Evolutionary conservation across 2,113 vertebrate genomes (phyloP).

Genomic region (Bagarius yarrelli): DNA sequence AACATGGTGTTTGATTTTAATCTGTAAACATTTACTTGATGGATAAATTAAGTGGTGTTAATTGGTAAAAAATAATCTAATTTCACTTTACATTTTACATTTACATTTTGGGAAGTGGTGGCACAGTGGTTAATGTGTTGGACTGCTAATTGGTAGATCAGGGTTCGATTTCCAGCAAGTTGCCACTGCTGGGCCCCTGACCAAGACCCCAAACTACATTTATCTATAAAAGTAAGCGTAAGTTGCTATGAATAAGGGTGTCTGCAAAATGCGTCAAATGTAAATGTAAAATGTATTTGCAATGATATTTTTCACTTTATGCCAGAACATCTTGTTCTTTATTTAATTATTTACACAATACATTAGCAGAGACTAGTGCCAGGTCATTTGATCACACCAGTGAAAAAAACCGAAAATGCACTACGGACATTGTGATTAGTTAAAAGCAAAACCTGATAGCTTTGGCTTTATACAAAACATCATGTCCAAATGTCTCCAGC

Average conservation of each 20-base stretch:
- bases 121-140: no score
- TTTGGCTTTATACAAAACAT: not conserved
- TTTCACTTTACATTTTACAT: no score
- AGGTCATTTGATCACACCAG: slow-evolving; percentile 4
- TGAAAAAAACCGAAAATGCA: not conserved
- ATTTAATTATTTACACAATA: slow-evolving; percentile 7
- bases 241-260: no score
- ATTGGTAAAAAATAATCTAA: no score
- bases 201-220: no score
- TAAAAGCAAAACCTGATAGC: not conserved
- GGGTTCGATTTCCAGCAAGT: no score
- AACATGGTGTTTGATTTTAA: not conserved
- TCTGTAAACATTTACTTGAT: not conserved
- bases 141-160: no score
- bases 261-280: no score
- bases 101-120: no score
- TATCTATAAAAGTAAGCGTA: no score
- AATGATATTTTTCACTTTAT: not conserved
- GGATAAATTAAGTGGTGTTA: not conserved
- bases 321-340: not conserved
- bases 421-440: not conserved
- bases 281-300: not conserved
- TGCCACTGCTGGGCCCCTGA: no score
- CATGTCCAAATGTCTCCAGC: not conserved
- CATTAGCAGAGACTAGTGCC: not conserved